These are phyloP conservation scores for Sinelater perroti DNA, from an alignment of 2,888 invertebrate genomes.

Conservation along the genomic window DNA sequence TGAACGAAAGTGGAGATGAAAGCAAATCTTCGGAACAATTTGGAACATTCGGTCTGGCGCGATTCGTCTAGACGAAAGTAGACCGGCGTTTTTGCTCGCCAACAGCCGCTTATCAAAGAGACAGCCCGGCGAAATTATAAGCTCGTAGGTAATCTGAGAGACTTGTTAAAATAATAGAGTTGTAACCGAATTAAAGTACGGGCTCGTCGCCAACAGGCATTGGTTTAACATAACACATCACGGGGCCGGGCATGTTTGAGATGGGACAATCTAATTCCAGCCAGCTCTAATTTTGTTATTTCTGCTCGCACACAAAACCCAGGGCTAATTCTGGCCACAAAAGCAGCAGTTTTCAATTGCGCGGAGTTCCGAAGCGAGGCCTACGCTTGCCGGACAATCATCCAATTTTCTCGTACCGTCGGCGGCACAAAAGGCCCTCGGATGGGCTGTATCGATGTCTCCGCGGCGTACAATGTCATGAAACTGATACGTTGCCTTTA, in stretches of 20 bases:
- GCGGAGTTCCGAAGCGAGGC: not conserved
- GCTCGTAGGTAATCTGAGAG: constrained; percentile 35
- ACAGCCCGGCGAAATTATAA: constrained; percentile 34
- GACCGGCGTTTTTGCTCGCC: no score
- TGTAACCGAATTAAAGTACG: constrained; percentile 53
- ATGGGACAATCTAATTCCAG: constrained; percentile 35
- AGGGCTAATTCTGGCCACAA: not conserved
- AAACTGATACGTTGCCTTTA: constrained; percentile 42
- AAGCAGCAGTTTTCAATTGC: not conserved
- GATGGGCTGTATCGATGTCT: constrained; percentile 40
- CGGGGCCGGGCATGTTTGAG: constrained; percentile 34
- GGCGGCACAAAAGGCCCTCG: constrained; percentile 14
- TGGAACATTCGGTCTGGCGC: not conserved
- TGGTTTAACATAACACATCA: constrained; percentile 38
- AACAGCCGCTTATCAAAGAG: constrained; percentile 28
- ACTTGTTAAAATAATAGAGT: constrained; percentile 53
- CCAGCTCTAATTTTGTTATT: constrained; percentile 31
- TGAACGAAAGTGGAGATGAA: no score
- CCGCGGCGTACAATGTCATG: constrained; percentile 36
- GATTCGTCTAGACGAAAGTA: no score
- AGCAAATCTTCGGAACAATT: not conserved
- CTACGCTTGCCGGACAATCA: not conserved
- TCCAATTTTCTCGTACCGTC: constrained; percentile 1
- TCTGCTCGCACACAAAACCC: constrained; percentile 7
- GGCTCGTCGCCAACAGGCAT: constrained; percentile 46